phyloP scores from a whole-genome alignment of 2,888 invertebrate species.

The Dasypolia templi region DNA sequence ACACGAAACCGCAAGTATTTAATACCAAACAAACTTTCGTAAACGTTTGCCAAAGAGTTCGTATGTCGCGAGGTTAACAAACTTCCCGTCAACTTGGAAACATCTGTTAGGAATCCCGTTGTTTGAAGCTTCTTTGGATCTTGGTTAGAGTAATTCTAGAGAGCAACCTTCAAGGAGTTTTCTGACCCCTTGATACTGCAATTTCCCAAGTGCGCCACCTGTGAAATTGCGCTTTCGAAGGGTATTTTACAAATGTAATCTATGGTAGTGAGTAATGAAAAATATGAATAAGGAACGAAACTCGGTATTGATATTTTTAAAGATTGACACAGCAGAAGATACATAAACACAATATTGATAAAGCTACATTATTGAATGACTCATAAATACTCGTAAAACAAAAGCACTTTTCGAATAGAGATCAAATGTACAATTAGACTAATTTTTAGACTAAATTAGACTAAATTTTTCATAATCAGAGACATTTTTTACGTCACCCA shows the following conservation, averaged over 20 bases:
- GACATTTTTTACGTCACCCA: neutral
- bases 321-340: neutral
- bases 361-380: neutral
- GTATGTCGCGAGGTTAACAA: conserved; percentile 28
- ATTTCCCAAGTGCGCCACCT: conserved; percentile 6
- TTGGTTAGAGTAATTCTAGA: neutral
- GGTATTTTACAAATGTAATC: neutral
- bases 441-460: neutral
- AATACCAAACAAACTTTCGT: conserved; percentile 19
- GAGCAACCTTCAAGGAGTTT: conserved; percentile 7
- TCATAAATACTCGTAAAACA: too few species aligned
- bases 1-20: conserved; percentile 18
- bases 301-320: neutral
- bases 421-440: neutral
- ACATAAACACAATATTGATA: neutral
- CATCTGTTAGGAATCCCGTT: conserved; percentile 13
- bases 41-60: conserved; percentile 6
- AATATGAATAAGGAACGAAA: neutral
- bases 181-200: conserved; percentile 18
- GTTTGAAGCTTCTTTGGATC: neutral
- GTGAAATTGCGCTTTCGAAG: neutral
- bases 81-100: conserved; percentile 13
- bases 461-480: neutral
- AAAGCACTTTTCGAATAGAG: neutral
- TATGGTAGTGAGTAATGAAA: neutral